These are phyloP conservation scores for Acanthurus leucopareius DNA, from an alignment of 2,797 vertebrate species.

Conservation along the genomic window DNA sequence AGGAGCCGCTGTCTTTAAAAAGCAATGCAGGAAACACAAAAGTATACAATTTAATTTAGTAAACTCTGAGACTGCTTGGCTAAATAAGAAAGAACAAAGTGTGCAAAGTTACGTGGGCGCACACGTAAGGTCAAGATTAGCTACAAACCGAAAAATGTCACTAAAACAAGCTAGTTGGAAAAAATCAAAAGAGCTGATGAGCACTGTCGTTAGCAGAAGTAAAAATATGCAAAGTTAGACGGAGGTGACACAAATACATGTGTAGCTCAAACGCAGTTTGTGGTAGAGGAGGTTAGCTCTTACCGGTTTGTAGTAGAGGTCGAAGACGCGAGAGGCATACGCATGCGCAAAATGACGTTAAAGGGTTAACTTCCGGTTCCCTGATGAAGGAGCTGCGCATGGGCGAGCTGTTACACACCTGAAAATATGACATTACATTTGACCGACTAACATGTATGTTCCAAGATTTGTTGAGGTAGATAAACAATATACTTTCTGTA, in stretches of 20 bases:
- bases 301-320: slow-evolving; percentile 79
- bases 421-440: no score
- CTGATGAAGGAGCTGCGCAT: background rate
- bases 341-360: slow-evolving; percentile 60
- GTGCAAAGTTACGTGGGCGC: slow-evolving; percentile 24
- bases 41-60: accelerated
- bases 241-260: accelerated
- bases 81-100: background rate
- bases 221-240: background rate
- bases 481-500: no score
- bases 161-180: background rate
- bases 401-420: no score
- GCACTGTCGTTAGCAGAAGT: background rate
- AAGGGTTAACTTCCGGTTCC: slow-evolving; percentile 62
- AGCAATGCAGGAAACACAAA: background rate
- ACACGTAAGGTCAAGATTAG: slow-evolving; percentile 70
- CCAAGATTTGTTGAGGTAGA: no score
- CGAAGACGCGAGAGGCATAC: slow-evolving; percentile 68
- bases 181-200: background rate
- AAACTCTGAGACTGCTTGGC: accelerated
- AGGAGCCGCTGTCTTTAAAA: slow-evolving; percentile 10
- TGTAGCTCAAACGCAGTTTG: background rate
- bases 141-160: slow-evolving; percentile 19
- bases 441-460: no score
- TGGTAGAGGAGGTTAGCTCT: slow-evolving; percentile 43